These are phyloP conservation scores for Theocolax elegans DNA, from an alignment of 1,140 invertebrate species.

Conservation along the genomic window DNA sequence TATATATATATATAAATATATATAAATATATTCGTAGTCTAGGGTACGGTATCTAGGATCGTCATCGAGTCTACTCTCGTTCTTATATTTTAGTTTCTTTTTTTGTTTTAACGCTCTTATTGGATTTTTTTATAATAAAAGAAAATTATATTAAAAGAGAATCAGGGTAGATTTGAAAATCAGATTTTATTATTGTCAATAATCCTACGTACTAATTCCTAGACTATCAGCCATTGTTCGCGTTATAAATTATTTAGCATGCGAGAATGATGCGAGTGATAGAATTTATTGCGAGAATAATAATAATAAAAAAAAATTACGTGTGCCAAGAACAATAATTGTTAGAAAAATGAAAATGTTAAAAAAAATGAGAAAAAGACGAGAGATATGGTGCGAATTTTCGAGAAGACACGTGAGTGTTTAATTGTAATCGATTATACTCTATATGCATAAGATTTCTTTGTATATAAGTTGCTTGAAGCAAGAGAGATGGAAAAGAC, in stretches of 20 bases:
- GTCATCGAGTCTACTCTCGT: no score
- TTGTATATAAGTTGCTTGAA: conserved; percentile 56
- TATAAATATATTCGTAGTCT: no score
- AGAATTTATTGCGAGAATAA: conserved; percentile 2
- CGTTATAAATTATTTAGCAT: conserved; percentile 34
- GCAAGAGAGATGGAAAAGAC: conserved; percentile 30
- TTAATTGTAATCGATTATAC: conserved; percentile 53
- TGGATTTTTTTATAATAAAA: no score
- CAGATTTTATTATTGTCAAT: conserved; percentile 13
- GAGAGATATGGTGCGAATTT: conserved; percentile 40
- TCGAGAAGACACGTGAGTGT: conserved; percentile 39
- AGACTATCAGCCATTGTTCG: conserved; percentile 39
- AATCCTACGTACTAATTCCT: no score
- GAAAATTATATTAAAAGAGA: no score
- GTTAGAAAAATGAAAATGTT: conserved; percentile 41
- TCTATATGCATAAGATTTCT: conserved; percentile 49
- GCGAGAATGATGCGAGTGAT: conserved; percentile 13
- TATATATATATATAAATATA: no score
- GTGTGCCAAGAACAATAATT: conserved; percentile 60
- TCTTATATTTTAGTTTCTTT: no score
- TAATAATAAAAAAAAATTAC: neutral
- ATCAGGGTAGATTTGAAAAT: no score
- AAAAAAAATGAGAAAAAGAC: conserved; percentile 33
- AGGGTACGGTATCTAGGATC: no score
- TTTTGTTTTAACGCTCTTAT: no score